Base-by-base conservation (phyloP, 2,113 vertebrate species). In the Petroica traversi region DNA sequence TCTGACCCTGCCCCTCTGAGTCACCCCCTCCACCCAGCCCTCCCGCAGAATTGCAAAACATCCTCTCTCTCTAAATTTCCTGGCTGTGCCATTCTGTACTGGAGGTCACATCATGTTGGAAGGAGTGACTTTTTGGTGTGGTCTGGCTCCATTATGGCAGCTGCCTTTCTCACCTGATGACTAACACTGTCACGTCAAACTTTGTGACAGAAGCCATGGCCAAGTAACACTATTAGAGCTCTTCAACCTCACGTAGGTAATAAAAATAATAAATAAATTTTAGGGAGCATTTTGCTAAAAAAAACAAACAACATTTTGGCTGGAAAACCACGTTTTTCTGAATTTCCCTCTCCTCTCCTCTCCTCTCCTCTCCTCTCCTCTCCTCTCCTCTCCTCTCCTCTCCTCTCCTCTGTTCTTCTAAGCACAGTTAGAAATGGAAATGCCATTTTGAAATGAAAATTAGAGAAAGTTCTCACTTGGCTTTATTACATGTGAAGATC, bases 11-110 rank as follows among this genome's bases (percentile, higher is more conserved):
- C 38, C 67, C 8, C 36, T 84, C 38, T 63, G 73, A 90, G 54
- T 83, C 82, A 85, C 3, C 4, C 5, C 34, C 22, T 16, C 34
- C 75, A 38, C 88, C 29, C 66, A 73, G 38, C 25, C 38, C 55
- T 71, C 51, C 76, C 36, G 58, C 12, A 38, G 61, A 6, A 26
- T 33, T 88, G 59, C 63, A 69, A 83, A 90, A 63, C 3, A 1
- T 33, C 12, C 7, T 36, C 24, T 58, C 4, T 8, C 13, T 31
- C 9, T 16, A 10, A 7, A 22, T 26, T 64, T 87, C 61, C 25
- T 66, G 41, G 13, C 31, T 13, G 5, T 15, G 31, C 14, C 3
- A 1, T n/a, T 31, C 23, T 0, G 0, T 43, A 40, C 18, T 8
- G 52, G 36, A 72, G 40, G 26, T 45, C 45, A 29, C 12, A 7